Evolutionary conservation across 2,888 invertebrate genomes (phyloP), one percentile per base, ranked within the genome.

Genomic region (Horisme vitalbata): DNA sequence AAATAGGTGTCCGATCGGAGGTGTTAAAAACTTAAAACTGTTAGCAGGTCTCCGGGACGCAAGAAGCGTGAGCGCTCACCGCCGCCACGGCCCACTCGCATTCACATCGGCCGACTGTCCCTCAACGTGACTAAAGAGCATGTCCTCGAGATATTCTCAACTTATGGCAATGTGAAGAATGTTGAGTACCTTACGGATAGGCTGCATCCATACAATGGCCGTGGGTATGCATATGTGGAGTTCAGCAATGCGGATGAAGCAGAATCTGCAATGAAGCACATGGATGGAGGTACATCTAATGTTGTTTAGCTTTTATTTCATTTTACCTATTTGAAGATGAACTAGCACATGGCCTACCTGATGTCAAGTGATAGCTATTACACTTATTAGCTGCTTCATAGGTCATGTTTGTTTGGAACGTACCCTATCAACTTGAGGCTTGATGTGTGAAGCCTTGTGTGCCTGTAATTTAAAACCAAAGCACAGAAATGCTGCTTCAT

Each of bases 181-280:
- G 94, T 99, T 0, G 99, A 99, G 71, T 95, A 97, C 74, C 96
- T 97, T 0, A 91, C 93, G 53, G 99, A 99, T 70, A 93, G 98
- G 55, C 90, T 94, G 41, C 98, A 99, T 80, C 93, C 95, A 0
- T 95, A 95, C 71, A 93, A 96, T 61, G 96, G 96, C n/a, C 93
- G 96, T 15, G 98, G 98, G 1, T 96, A 96, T 81, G 98, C 97
- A 7, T 99, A 99, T 79, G 96, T 99, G 1, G 99, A 99, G 71
- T 99, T 95, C 83, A 94, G 93, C 57, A 96, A 94, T 41, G 92
- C 97, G 0, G 99, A 99, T 61, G 98, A 99, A 80, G 99, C 99
- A 11, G 98, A 99, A 77, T 97, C 98, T 79, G 99, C 99, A 0
- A 97, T 99, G 94, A 99, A 99, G 81, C 97, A 99, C 74, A 99